Evolutionary conservation across 2,797 vertebrate genomes (phyloP).

Genomic region (Hemibagrus guttatus): DNA sequence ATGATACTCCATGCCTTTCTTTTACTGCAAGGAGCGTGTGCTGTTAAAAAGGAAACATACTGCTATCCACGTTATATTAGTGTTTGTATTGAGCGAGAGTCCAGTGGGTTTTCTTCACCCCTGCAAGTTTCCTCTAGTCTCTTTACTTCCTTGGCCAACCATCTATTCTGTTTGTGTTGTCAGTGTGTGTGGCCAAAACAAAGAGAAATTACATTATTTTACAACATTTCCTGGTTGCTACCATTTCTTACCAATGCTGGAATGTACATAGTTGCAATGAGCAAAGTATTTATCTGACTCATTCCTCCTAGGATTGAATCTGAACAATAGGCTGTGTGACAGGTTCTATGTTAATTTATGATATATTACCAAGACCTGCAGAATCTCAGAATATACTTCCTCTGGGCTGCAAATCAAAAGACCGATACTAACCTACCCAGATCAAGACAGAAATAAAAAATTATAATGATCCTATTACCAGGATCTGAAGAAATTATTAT

Average conservation of each 20-base stretch:
- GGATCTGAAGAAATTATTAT: not conserved
- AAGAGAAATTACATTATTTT: constrained; percentile 3
- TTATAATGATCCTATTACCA: not conserved
- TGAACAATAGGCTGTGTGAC: not conserved
- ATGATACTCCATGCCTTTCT: not conserved
- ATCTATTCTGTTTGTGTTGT: constrained; percentile 2
- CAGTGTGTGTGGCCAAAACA: not conserved
- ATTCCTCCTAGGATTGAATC: constrained; percentile 5
- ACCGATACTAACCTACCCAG: not conserved
- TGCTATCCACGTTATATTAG: not conserved
- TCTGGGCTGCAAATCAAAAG: not conserved
- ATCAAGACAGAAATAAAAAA: constrained; percentile 1
- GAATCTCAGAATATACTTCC: not conserved
- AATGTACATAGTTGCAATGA: not conserved
- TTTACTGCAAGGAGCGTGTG: not conserved
- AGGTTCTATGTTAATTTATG: not conserved
- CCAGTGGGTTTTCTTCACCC: not conserved
- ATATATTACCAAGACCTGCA: not conserved
- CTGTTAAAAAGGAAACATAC: not conserved
- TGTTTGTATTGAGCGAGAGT: not conserved
- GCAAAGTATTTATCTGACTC: constrained; percentile 2
- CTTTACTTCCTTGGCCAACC: not conserved
- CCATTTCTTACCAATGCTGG: not conserved
- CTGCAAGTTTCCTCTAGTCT: not conserved
- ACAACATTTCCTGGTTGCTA: not conserved